Conservation (phyloP, 2,888 invertebrate genomes). For the Aspidiotus destructor region DNA sequence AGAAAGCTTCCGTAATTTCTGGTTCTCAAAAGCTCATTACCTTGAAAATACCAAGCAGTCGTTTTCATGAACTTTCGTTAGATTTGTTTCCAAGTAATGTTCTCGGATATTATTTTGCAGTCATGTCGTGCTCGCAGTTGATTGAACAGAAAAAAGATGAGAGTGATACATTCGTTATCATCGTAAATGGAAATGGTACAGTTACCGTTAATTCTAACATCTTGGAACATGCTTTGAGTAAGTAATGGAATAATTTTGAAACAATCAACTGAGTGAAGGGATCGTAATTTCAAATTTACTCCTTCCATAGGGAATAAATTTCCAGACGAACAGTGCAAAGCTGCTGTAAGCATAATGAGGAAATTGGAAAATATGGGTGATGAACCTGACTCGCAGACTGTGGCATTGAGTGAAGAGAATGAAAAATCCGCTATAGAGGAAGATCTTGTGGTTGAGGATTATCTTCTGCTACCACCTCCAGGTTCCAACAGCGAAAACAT, state of each 20-base stretch:
- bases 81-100: too few relatives aligned
- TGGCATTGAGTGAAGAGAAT: constrained; percentile 15
- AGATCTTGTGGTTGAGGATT: constrained; percentile 56
- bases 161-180: constrained; percentile 61
- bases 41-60: too few relatives aligned
- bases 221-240: constrained; percentile 60
- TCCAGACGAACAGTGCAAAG: constrained; percentile 9
- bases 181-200: constrained; percentile 77
- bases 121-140: constrained; percentile 35
- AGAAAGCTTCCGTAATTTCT: too few relatives aligned
- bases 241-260: background rate
- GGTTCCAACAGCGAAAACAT: background rate
- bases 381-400: constrained; percentile 24
- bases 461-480: constrained; percentile 46
- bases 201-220: constrained; percentile 71
- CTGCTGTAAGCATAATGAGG: constrained; percentile 20
- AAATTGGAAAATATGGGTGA: constrained; percentile 14
- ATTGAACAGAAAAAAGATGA: constrained; percentile 34
- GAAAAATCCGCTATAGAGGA: constrained; percentile 33
- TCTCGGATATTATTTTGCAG: constrained; percentile 5
- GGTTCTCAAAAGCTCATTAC: too few relatives aligned
- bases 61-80: too few relatives aligned
- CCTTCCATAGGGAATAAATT: background rate
- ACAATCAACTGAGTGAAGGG: background rate
- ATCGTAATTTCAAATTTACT: background rate